Conservation (phyloP, 2,113 vertebrate genomes). For the Ochotona princeps region DNA sequence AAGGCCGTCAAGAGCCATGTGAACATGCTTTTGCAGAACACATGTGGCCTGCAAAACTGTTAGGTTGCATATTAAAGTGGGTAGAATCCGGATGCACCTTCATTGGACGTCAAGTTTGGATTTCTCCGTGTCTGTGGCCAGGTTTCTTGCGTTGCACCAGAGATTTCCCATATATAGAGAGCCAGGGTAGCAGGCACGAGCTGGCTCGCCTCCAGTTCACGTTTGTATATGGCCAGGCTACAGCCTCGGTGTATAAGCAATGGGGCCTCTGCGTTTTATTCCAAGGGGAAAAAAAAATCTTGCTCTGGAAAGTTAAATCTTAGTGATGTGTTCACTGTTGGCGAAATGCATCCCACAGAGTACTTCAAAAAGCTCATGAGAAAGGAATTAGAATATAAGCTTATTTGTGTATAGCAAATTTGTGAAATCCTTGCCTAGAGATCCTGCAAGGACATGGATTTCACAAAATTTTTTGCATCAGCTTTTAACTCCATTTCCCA, state of each 20-base stretch:
- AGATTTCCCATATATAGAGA: conserved; percentile 55
- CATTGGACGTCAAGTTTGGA: neutral
- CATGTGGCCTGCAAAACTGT: neutral
- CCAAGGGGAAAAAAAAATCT: neutral
- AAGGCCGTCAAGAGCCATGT: neutral
- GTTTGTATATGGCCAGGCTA: conserved; percentile 36
- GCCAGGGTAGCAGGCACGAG: neutral
- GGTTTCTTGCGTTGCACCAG: neutral
- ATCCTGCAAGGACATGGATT: no score
- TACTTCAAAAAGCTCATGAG: no score
- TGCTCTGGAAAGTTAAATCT: conserved; percentile 21
- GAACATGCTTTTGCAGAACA: neutral
- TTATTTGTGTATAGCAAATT: no score
- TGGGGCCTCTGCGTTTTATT: neutral
- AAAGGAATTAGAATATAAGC: no score
- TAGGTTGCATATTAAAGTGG: neutral
- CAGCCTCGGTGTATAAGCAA: neutral
- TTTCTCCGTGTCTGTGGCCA: neutral
- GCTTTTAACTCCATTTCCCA: no score
- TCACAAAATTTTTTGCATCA: no score
- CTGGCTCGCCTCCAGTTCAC: conserved; percentile 34
- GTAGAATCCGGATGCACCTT: neutral
- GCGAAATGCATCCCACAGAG: neutral
- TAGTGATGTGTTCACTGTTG: neutral
- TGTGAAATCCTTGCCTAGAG: no score